phyloP scores from a whole-genome alignment of 2,113 vertebrate genomes.

The Nycticorax nycticorax region DNA sequence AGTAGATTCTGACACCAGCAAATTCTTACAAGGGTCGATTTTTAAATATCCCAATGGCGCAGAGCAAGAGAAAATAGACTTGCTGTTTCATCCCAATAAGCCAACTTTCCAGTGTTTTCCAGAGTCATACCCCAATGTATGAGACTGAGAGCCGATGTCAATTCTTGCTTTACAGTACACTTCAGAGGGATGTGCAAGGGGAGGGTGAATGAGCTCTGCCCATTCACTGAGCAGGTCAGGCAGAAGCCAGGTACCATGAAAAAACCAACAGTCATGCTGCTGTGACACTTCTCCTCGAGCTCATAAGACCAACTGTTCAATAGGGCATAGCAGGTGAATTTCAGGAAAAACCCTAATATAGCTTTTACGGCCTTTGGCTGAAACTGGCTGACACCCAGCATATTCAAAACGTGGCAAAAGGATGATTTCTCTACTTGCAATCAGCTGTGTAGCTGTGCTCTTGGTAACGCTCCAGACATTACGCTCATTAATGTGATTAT shows the following conservation, averaged over 20 bases:
- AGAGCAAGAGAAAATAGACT: background rate
- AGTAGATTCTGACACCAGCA: background rate
- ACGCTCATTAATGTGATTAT: background rate
- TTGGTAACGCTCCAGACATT: background rate
- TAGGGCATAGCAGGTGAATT: background rate
- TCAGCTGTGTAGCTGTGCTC: fast-evolving
- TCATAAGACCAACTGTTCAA: background rate
- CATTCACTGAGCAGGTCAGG: background rate
- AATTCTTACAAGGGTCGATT: background rate
- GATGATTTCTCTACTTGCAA: background rate
- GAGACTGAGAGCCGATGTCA: background rate
- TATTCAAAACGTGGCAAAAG: background rate
- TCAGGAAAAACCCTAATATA: background rate
- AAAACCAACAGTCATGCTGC: background rate
- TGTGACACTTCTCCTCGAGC: background rate
- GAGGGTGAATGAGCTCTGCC: background rate
- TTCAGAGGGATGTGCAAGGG: background rate
- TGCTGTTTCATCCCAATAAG: background rate
- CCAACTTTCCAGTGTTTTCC: background rate
- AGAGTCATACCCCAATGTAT: fast-evolving
- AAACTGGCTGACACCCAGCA: background rate
- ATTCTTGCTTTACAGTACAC: background rate
- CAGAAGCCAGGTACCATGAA: background rate
- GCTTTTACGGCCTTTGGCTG: background rate
- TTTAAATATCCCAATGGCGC: background rate